Evolutionary conservation across 2,888 invertebrate species (phyloP).

Genomic region (Sphaerophoria rueppellii): DNA sequence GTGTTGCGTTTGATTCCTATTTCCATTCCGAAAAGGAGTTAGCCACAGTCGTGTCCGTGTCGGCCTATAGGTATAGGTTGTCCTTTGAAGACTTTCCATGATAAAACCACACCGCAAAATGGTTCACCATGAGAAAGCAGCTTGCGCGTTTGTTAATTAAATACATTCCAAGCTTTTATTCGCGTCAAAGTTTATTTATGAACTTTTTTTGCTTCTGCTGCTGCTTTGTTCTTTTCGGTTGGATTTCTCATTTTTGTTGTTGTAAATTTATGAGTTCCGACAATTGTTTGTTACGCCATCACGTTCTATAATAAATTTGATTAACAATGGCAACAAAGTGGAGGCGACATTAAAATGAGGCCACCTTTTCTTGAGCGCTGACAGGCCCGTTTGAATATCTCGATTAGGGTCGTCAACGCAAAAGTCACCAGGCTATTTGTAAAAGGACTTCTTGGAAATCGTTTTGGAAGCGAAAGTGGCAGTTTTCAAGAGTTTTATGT

Average conservation of each 20-base stretch:
- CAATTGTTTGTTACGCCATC: slow-evolving; percentile 55
- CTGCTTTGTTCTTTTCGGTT: neutral
- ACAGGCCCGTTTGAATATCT: slow-evolving; percentile 4
- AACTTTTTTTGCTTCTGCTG: slow-evolving; percentile 1
- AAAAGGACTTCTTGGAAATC: slow-evolving; percentile 11
- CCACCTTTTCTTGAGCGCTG: neutral
- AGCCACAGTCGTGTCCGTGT: neutral
- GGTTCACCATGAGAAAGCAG: slow-evolving; percentile 48
- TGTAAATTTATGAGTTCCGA: slow-evolving; percentile 53
- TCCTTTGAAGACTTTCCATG: slow-evolving; percentile 15
- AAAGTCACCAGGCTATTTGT: slow-evolving; percentile 3
- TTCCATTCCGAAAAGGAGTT: slow-evolving; percentile 22
- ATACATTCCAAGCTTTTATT: slow-evolving; percentile 46
- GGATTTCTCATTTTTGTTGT: slow-evolving; percentile 22
- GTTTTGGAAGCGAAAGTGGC: slow-evolving; percentile 31
- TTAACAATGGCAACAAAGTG: slow-evolving; percentile 31
- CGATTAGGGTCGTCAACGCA: slow-evolving; percentile 3
- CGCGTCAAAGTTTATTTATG: slow-evolving; percentile 1
- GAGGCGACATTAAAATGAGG: neutral
- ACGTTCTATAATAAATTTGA: slow-evolving; percentile 49
- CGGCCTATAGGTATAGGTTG: neutral
- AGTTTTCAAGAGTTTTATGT: slow-evolving; percentile 34
- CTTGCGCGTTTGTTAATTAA: slow-evolving; percentile 63
- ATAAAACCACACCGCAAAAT: slow-evolving; percentile 58
- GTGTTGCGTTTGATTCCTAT: slow-evolving; percentile 8